Conservation (phyloP, 2,797 vertebrate genomes). For the Enteromius fasciolatus region DNA sequence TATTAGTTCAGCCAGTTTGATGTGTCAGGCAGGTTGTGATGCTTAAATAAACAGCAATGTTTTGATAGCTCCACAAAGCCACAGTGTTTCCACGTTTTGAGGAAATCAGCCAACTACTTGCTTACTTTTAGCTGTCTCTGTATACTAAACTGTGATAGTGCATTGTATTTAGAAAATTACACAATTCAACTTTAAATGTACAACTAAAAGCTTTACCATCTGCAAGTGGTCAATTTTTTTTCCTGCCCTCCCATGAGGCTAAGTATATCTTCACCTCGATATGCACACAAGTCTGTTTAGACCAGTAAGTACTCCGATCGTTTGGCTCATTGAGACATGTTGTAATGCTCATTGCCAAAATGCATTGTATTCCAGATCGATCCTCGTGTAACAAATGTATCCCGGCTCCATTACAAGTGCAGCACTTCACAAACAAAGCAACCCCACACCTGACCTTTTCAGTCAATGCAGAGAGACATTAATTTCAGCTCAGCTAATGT, state of each 20-base stretch:
- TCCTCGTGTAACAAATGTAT: slow-evolving; percentile 60
- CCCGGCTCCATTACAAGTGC: slow-evolving; percentile 64
- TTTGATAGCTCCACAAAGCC: not conserved
- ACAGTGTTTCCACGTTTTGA: not conserved
- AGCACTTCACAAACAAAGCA: slow-evolving; percentile 61
- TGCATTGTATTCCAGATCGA: slow-evolving; percentile 61
- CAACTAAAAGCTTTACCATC: not conserved
- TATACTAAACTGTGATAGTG: not conserved
- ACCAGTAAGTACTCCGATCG: slow-evolving; percentile 14
- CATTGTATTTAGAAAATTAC: not conserved
- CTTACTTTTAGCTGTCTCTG: not conserved
- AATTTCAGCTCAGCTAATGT: slow-evolving; percentile 56
- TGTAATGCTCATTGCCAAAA: slow-evolving; percentile 57
- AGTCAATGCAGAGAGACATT: slow-evolving; percentile 69
- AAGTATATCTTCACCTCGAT: slow-evolving; percentile 17
- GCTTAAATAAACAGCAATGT: not conserved
- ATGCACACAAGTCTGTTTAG: slow-evolving; percentile 30
- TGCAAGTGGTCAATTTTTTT: slow-evolving; percentile 5
- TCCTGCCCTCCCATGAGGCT: slow-evolving; percentile 1
- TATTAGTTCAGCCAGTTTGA: not conserved
- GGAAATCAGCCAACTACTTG: not conserved
- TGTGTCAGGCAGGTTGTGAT: not conserved
- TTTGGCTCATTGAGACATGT: slow-evolving; percentile 46
- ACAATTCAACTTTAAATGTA: not conserved
- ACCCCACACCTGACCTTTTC: slow-evolving; percentile 59